Evolutionary conservation across 1,140 invertebrate genomes (phyloP), one percentile per base, ranked within the genome.

Genomic region (Helicoverpa armigera): DNA sequence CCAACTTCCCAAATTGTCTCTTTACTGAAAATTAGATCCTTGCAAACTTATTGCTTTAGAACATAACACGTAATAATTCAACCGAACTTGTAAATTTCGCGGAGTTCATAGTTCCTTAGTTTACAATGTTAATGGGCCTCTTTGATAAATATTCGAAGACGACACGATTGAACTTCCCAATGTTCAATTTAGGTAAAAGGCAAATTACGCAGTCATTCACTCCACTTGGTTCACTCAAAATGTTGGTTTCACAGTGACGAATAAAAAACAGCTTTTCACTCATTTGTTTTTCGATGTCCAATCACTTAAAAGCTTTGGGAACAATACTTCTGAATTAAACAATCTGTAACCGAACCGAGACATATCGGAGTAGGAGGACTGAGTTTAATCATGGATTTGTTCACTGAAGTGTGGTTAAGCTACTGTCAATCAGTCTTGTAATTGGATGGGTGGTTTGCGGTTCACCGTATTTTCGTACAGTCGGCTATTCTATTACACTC

Each of bases 291-390:
- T 54, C 75, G 60, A 43, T 77, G 61, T 67, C 60, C 61, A 77
- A 77, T 77, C 75, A 77, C 75, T 77, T 77, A 77, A 77, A 67
- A 77, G 75, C 60, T 67, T 77, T 77, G 75, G 50, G 50, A 54
- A 35, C 31, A 67, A 48, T 67, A 65, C 16, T 77, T 65, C 51
- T 54, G 50, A 77, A 77, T 77, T 77, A 77, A 77, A 65, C 48
- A 77, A 54, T 65, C 48, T 65, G 48, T 65, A 65, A 77, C 60
- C 31, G 56, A 23, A 65, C 51, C 14, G 73, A 61, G 73, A 50
- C 14, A 75, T 75, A 23, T 48, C 13, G 16, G 35, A 18, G 35
- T 43, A 7, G 35, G 14, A 23, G 54, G 16, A 18, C n/a, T 10
- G 73, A 23, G 13, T 61, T 48, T 29, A 61, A 58, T 48, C 43